Evolutionary conservation across 2,888 invertebrate genomes (phyloP), one percentile per base, ranked within the genome.

Genomic region (Drosophila dives): DNA sequence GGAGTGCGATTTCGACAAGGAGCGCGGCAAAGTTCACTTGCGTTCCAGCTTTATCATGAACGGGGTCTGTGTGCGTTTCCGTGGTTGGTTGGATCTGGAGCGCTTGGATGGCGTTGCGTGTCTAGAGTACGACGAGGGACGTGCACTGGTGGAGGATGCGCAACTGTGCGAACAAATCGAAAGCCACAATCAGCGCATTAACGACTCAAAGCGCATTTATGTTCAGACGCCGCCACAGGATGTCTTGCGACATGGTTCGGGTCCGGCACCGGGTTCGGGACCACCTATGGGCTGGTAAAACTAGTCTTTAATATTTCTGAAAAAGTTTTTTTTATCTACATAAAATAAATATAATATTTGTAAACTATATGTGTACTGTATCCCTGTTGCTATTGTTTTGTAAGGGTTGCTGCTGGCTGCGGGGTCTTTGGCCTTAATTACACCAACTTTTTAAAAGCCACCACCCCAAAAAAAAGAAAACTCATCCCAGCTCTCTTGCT

Each of bases 1-100:
- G 68, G 97, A 97, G 82, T 97, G 97, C 87, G 98, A 98, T 93
- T 98, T 98, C 91, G 98, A 98, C 83, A 97, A 98, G 93, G 98
- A 98, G 93, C 96, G 95, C 63, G 98, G 98, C 91, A 98, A 98
- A 95, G 98, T 98, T 29, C 98, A 98, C 93, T 95, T 99, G 79
- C 96, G 97, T 84, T 97, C 98, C 20, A 95, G 96, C 87, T 97
- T 99, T 92, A 99, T 99, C 90, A 97, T 99, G 97, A 98, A 99
- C 93, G 99, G 99, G 54, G 99, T 99, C 29, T 99, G 98, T 94
- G 98, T 99, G 51, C 94, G 97, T 92, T 99, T 98, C 96, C 95
- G 97, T 26, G 99, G 99, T 3, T 98, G 97, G 97, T 93, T 99
- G 80, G 98, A 98, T 92, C 93, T 98, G 91, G 97, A 98, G 91